Evolutionary conservation across 2,888 invertebrate species (phyloP), one percentile per base, ranked within the genome.

Genomic region (Emmelina monodactyla): DNA sequence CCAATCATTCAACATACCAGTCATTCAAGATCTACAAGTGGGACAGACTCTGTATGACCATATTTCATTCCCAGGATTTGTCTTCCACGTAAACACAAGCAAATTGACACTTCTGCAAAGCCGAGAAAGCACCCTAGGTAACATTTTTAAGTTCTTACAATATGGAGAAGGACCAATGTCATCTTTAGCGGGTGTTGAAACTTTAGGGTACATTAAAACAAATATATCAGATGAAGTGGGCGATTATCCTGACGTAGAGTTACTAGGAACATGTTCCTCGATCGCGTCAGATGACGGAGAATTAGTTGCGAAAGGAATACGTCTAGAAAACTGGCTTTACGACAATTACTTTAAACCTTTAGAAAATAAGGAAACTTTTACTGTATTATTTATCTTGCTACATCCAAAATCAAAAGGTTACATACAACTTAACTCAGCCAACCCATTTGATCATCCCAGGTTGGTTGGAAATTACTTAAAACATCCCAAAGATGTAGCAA

Each of bases 381-480:
- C 72, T 1, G 62, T 84, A 19, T 48, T 82, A 14, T 83, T 84
- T 2, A 81, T 85, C 70, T 51, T 86, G 7, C 51, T 89, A 50
- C 82, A 78, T 45, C 85, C 89, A 1, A 80, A 83, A 47, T 88
- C 88, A 15, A 73, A 78, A 33, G 92, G 92, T 1, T 69, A 76
- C 43, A 53, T 92, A 30, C 82, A 78, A 46, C 65, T 92, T 4
- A 73, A 82, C 40, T 85, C 86, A 0, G 69, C 54, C 4, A 82
- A 90, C 62, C 89, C 90, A 0, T 72, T 83, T 37, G 82, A 85
- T 11, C 76, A 83, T 37, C 90, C 90, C 0, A 65, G 83, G 16
- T 80, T 92, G 37, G 84, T 88, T 48, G 88, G 89, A 0, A 88
- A 91, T 60, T 91, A 91, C 53, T 81, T 91, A 43, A 75, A 83